These are phyloP conservation scores for Hydroisotoma schaefferi DNA, from an alignment of 2,888 invertebrate genomes.

Conservation along the genomic window DNA sequence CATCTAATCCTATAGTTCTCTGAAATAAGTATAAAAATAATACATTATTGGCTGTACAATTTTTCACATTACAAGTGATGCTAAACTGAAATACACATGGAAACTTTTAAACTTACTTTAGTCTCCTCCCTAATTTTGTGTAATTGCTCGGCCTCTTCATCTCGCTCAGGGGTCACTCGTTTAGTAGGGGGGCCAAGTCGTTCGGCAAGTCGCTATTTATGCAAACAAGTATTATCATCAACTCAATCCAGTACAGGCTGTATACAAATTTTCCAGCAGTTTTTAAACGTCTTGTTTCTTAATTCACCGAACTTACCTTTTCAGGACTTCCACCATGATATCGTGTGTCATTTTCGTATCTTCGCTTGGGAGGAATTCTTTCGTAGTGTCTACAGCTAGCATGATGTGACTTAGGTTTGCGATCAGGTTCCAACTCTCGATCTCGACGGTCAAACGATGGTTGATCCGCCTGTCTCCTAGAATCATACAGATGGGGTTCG, in stretches of 20 bases:
- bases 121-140: slow-evolving; percentile 37
- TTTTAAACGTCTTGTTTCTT: too few species aligned
- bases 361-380: slow-evolving; percentile 2
- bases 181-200: slow-evolving; percentile 22
- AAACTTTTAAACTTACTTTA: slow-evolving; percentile 21
- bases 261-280: too few species aligned
- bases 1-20: slow-evolving; percentile 40
- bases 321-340: slow-evolving; percentile 5
- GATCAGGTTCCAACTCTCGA: too few species aligned
- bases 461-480: too few species aligned
- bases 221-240: too few species aligned
- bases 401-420: too few species aligned
- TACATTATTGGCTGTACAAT: neutral
- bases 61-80: neutral
- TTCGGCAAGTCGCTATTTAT: slow-evolving; percentile 10
- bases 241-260: too few species aligned
- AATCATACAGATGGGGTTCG: too few species aligned
- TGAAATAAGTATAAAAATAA: too few species aligned
- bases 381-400: too few species aligned
- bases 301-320: slow-evolving; percentile 1
- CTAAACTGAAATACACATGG: neutral
- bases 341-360: neutral
- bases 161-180: neutral
- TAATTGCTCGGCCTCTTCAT: slow-evolving; percentile 19
- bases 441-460: too few species aligned